Conservation (phyloP, 1,140 invertebrate genomes). For the Procambarus clarkii region DNA sequence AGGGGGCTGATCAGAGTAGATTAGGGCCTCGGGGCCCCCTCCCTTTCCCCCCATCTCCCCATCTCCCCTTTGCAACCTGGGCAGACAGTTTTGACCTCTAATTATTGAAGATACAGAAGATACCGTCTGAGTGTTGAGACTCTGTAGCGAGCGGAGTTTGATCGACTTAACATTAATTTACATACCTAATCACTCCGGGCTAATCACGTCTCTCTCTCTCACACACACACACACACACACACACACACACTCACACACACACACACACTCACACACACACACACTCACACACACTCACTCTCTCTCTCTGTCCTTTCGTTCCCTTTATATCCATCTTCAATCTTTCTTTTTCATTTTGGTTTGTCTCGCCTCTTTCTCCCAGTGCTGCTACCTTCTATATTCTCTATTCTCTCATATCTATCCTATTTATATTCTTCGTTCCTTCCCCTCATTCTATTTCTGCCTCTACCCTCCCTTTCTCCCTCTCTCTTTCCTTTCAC, state of each 20-base stretch:
- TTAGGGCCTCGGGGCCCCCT: slow-evolving; percentile 11
- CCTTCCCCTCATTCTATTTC: too few relatives aligned
- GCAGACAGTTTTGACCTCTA: slow-evolving; percentile 51
- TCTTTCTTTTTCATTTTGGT: too few relatives aligned
- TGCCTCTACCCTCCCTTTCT: too few relatives aligned
- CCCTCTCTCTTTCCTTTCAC: too few relatives aligned
- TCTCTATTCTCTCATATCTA: too few relatives aligned
- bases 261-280: neutral
- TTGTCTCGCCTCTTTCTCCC: too few relatives aligned
- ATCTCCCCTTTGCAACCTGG: slow-evolving; percentile 18
- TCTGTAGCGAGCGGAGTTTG: slow-evolving; percentile 59
- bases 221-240: neutral
- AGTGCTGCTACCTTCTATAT: too few relatives aligned
- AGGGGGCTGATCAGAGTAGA: slow-evolving; percentile 57
- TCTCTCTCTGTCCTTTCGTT: too few relatives aligned
- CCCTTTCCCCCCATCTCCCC: too few relatives aligned
- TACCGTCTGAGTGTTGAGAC: slow-evolving; percentile 27
- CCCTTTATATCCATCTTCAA: too few relatives aligned
- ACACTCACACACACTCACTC: too few relatives aligned
- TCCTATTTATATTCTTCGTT: too few relatives aligned
- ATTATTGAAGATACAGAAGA: slow-evolving; percentile 47
- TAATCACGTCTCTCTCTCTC: slow-evolving; percentile 61
- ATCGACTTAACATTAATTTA: slow-evolving; percentile 72
- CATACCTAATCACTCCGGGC: slow-evolving; percentile 69
- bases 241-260: neutral